phyloP scores from a whole-genome alignment of 2,888 invertebrate genomes.

The Stenolophus ochropezus region DNA sequence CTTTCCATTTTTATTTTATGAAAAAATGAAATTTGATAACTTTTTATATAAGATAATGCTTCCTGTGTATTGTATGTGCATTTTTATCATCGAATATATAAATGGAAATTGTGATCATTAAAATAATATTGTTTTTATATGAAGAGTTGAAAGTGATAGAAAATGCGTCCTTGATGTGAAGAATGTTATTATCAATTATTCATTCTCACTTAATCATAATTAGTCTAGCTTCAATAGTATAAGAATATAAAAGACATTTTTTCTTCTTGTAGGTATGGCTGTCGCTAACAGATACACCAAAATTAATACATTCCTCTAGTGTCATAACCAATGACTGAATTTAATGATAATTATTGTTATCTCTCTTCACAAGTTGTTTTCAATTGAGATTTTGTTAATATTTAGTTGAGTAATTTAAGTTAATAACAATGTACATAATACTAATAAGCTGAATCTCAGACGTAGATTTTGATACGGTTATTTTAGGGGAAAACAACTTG shows the following conservation, averaged over 20 bases:
- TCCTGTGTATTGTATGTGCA: not conserved
- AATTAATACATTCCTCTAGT: slow-evolving; percentile 51
- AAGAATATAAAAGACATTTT: slow-evolving; percentile 8
- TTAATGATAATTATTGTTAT: slow-evolving; percentile 18
- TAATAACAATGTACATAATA: slow-evolving; percentile 7
- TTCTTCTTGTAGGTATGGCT: slow-evolving; percentile 43
- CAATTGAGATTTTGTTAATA: not conserved
- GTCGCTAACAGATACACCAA: slow-evolving; percentile 53
- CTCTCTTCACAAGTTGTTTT: slow-evolving; percentile 44
- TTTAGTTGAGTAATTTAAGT: not conserved
- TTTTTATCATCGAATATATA: not conserved
- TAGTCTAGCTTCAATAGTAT: not conserved
- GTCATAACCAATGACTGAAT: slow-evolving; percentile 51
- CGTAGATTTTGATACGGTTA: slow-evolving; percentile 34
- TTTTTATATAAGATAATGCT: not conserved
- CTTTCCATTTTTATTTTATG: too few relatives aligned
- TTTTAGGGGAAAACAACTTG: slow-evolving; percentile 36
- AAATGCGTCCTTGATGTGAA: slow-evolving; percentile 6
- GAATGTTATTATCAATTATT: not conserved
- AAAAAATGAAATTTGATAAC: too few relatives aligned
- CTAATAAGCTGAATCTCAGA: slow-evolving; percentile 12
- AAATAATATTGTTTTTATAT: not conserved
- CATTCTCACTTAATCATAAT: too few relatives aligned
- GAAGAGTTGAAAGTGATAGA: slow-evolving; percentile 9
- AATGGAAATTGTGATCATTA: slow-evolving; percentile 6